A percentile compares a stretch with the other conserved stretches of the same genome.
These are phyloP conservation scores for Micronycteris hirsuta DNA, from an alignment of 2,113 vertebrate species.

Conservation along the genomic window DNA sequence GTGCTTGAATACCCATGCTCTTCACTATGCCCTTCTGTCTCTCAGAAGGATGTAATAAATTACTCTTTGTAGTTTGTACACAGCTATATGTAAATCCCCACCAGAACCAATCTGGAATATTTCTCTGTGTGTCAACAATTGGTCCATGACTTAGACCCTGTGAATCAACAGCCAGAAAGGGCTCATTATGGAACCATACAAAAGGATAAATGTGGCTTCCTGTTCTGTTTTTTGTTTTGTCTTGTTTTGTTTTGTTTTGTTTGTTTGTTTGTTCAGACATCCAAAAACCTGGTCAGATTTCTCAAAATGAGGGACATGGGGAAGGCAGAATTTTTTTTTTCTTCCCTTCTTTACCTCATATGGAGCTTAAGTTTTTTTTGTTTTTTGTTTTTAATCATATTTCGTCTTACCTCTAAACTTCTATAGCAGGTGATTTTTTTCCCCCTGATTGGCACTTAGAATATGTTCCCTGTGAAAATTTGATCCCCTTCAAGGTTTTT, in stretches of 20 bases:
- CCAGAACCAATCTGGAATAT: neutral
- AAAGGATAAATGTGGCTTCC: neutral
- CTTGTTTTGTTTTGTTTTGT: neutral
- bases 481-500: neutral
- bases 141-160: neutral
- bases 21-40: neutral
- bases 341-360: constrained; percentile 4
- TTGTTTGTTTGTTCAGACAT: neutral
- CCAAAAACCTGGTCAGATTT: constrained; percentile 23
- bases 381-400: neutral
- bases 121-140: constrained; percentile 5
- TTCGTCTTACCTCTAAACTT: neutral
- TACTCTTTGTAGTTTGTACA: neutral
- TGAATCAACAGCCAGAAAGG: neutral
- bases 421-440: neutral
- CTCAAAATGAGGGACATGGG: neutral
- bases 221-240: neutral
- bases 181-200: neutral
- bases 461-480: neutral
- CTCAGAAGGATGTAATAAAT: constrained; percentile 40
- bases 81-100: neutral
- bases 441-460: neutral
- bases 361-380: neutral
- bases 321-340: constrained; percentile 2
- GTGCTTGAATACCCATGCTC: neutral